These are phyloP conservation scores for Lithobates pipiens DNA, from an alignment of 2,797 vertebrate genomes.

Conservation along the genomic window DNA sequence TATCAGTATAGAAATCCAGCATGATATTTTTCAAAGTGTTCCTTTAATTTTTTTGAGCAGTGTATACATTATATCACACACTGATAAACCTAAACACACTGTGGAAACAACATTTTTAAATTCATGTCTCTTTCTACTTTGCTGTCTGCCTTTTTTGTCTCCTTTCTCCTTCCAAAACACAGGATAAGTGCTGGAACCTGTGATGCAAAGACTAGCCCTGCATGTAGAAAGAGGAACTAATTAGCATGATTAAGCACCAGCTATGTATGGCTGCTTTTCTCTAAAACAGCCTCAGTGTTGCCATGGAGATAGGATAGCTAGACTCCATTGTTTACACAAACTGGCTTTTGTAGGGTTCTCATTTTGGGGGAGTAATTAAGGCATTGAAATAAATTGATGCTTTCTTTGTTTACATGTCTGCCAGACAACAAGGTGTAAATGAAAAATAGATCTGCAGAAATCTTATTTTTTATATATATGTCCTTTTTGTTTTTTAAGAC, in stretches of 20 bases:
- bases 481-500: neutral
- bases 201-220: constrained; percentile 47
- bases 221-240: constrained; percentile 48
- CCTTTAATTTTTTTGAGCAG: too few species aligned
- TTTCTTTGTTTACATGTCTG: neutral
- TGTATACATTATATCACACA: too few species aligned
- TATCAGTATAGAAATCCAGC: too few species aligned
- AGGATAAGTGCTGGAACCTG: constrained; percentile 42
- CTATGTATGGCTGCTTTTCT: constrained; percentile 46
- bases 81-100: too few species aligned
- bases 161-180: neutral
- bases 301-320: constrained; percentile 55
- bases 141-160: neutral
- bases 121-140: too few species aligned
- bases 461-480: neutral
- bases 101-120: too few species aligned
- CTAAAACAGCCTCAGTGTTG: constrained; percentile 39
- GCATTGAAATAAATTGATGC: constrained; percentile 5
- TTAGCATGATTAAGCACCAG: constrained; percentile 34
- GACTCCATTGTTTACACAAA: constrained; percentile 30
- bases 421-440: constrained; percentile 14
- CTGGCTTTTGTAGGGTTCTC: constrained; percentile 24
- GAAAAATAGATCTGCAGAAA: neutral
- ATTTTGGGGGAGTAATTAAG: constrained; percentile 20
- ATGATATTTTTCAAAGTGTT: too few species aligned